Base-by-base conservation (phyloP, 2,888 invertebrate genomes). In the Antheraea assamensis region DNA sequence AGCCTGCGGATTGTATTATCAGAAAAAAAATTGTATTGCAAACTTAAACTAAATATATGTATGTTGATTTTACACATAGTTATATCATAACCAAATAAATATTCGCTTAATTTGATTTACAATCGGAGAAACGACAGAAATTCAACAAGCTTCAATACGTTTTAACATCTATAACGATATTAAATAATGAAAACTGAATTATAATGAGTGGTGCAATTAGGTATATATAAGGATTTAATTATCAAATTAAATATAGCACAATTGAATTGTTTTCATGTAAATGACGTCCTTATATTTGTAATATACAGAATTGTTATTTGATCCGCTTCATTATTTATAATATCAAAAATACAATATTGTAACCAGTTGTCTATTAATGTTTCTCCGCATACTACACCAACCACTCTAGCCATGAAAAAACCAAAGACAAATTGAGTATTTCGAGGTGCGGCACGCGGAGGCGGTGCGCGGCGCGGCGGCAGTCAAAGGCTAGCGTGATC, bases 401-500 rank as follows among this genome's bases (percentile, higher is more conserved):
- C 71, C 71, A 71, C 66, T 68, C 35, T 55, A 74, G 71, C 71
- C 66, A 64, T 74, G 85, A 90, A 91, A 90, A 92, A 92, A 90
- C 85, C 86, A 88, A 86, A 89, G 91, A 92, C 90, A 90, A 93
- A 93, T 93, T 92, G 92, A 92, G 90, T 93, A 93, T 92, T 93
- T 92, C 85, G 88, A 92, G 92, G 91, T 92, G 91, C 90, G 92
- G 88, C 90, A 86, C 87, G 89, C 87, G 88, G 89, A 88, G 92
- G 92, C 92, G 24, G n/a, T 58, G 8, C 24, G 21, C 58, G 24
- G 58, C 58, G 58, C n/a, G 93, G 93, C 90, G 85, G 87, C 88
- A 86, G 83, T 93, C 92, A 94, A 94, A 93, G 92, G 92, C 91
- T 85, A 87, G 87, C 83, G 87, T 90, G 94, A 95, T 95, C 94